Base-by-base conservation (phyloP, 1,140 invertebrate genomes). In the Rhopalosiphum padi region DNA sequence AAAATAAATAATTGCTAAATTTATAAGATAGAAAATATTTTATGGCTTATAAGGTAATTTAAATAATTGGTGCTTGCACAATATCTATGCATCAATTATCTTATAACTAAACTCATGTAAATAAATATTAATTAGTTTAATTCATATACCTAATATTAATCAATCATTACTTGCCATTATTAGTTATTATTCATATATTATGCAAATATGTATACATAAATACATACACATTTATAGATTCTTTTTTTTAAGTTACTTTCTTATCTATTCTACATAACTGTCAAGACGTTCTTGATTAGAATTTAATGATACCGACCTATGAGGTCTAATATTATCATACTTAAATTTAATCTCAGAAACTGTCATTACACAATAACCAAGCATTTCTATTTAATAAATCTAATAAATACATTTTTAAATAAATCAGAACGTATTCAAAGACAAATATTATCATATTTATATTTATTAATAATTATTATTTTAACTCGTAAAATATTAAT, bases 381-480 rank as follows among this genome's bases (percentile, higher is more conserved):
- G 43, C 46, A n/a, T 48, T 88, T 88, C 43, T 88, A 48, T 48
- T 88, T n/a, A 88, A 48, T 88, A 25, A 88, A 88, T 88, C 43
- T 51, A 51, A 48, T 85, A 85, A 30, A 85, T 88, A 88, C 30
- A 23, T 51, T 88, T 88, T 88, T 6, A 88, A 87, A 77, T 77
- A 77, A 88, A 48, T 88, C 86, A 88, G 15, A 51, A 86, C 37
- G 8, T 88, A 88, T 88, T 87, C 46, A 87, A n/a, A 87, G 86
- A n/a, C 30, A 87, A 87, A 87, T 87, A 48, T 87, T 43, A 48
- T 48, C 37, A 87, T 87, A 48, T 87, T n/a, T 35, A 18, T 87
- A 87, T 87, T 46, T 87, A 87, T 87, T 87, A 51, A 88, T 88
- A 88, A 48, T 88, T 88, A 88, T 88, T 86, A 87, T 87, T 46